Evolutionary conservation across 1,140 invertebrate species (phyloP).

Genomic region (Drosophila sp.): DNA sequence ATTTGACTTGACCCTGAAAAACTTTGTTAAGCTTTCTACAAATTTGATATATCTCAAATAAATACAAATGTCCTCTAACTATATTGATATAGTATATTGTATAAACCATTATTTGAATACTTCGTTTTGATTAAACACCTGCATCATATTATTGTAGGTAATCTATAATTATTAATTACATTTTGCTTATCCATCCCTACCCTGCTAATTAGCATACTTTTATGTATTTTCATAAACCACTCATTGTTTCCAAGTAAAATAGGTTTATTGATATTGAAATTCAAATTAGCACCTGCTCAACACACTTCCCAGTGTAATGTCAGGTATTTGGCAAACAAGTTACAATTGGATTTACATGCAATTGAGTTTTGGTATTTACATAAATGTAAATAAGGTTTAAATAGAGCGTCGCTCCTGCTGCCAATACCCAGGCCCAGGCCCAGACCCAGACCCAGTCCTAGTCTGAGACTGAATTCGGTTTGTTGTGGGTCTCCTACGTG

Average conservation of each 20-base stretch:
- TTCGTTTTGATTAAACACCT: no score
- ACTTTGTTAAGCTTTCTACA: no score
- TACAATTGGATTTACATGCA: neutral
- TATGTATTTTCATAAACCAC: neutral
- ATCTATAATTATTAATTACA: neutral
- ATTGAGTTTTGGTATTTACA: neutral
- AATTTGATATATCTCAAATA: no score
- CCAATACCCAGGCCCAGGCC: no score
- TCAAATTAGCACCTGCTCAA: constrained; percentile 33
- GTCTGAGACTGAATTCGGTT: constrained; percentile 25
- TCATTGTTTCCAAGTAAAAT: neutral
- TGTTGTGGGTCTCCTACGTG: constrained; percentile 46
- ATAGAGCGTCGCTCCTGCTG: neutral
- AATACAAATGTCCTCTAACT: no score
- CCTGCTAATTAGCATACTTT: neutral
- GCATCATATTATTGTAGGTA: neutral
- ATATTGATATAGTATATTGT: no score
- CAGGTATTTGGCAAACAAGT: constrained; percentile 21
- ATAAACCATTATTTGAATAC: no score
- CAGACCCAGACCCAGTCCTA: constrained; percentile 1
- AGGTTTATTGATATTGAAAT: constrained; percentile 33
- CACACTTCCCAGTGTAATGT: constrained; percentile 20
- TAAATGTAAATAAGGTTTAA: neutral
- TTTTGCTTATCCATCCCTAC: no score
- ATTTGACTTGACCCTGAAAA: no score